Percentiles rank a stretch among this genome's conserved stretches.
Conservation (phyloP, 2,888 invertebrate genomes). For the Didymodactylos carnosus region DNA sequence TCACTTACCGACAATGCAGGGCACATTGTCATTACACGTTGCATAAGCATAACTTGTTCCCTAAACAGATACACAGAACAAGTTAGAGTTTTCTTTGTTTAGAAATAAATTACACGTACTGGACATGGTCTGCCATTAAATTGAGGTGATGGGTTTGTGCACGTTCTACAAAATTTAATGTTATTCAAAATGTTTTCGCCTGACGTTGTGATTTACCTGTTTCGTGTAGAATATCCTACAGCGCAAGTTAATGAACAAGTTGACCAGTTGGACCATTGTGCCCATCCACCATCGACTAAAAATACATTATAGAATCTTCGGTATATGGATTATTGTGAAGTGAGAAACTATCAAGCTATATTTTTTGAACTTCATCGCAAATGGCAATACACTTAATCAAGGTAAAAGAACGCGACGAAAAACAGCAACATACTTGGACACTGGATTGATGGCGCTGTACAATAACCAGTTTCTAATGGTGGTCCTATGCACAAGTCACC, state of each 20-base stretch:
- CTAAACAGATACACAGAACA: no score
- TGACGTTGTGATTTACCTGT: no score
- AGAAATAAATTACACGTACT: no score
- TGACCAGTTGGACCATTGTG: constrained; percentile 38
- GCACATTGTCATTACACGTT: background rate
- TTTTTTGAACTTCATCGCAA: no score
- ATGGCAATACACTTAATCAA: no score
- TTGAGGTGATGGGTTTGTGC: background rate
- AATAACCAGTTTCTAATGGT: background rate
- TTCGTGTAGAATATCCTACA: constrained; percentile 55
- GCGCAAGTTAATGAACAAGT: constrained; percentile 61
- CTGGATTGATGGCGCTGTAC: background rate
- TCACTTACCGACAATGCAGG: background rate
- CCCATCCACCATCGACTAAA: constrained; percentile 35
- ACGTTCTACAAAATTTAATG: background rate
- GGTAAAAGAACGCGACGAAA: no score
- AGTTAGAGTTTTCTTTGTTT: no score
- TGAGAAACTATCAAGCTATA: no score
- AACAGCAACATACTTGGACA: background rate
- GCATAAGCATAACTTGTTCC: background rate
- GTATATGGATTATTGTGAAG: no score
- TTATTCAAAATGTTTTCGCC: no score
- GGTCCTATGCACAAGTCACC: background rate
- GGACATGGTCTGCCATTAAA: background rate
- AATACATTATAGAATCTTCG: no score